Percentiles rank a stretch among this genome's conserved stretches.
phyloP scores from a whole-genome alignment of 2,797 vertebrate genomes.

The Anas acuta region DNA sequence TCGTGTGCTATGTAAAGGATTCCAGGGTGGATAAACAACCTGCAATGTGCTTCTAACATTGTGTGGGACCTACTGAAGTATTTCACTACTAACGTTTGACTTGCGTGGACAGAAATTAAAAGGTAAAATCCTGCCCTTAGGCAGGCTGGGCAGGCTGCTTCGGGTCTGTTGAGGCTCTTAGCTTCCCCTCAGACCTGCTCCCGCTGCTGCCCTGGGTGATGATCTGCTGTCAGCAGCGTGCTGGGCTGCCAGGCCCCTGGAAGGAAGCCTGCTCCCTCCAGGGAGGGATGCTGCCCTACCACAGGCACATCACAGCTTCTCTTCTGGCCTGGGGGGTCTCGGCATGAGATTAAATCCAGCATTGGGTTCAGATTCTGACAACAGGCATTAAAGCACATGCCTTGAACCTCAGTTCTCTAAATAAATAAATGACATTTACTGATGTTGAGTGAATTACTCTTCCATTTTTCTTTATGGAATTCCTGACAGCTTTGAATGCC shows the following conservation, averaged over 20 bases:
- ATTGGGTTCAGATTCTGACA: not conserved
- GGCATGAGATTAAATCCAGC: not conserved
- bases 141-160: no score
- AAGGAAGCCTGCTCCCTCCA: not conserved
- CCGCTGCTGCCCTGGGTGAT: no score
- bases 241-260: not conserved
- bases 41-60: rapidly evolving
- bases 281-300: not conserved
- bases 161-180: no score
- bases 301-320: rapidly evolving
- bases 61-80: not conserved
- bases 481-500: not conserved
- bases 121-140: not conserved
- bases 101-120: not conserved
- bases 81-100: not conserved
- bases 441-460: not conserved
- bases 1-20: not conserved
- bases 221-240: rapidly evolving
- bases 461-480: not conserved
- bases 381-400: not conserved
- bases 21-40: no score
- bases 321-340: rapidly evolving
- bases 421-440: not conserved
- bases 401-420: not conserved
- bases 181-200: not conserved